These are phyloP conservation scores for Sebastes cheni DNA, from an alignment of 2,797 vertebrate species.

Conservation along the genomic window DNA sequence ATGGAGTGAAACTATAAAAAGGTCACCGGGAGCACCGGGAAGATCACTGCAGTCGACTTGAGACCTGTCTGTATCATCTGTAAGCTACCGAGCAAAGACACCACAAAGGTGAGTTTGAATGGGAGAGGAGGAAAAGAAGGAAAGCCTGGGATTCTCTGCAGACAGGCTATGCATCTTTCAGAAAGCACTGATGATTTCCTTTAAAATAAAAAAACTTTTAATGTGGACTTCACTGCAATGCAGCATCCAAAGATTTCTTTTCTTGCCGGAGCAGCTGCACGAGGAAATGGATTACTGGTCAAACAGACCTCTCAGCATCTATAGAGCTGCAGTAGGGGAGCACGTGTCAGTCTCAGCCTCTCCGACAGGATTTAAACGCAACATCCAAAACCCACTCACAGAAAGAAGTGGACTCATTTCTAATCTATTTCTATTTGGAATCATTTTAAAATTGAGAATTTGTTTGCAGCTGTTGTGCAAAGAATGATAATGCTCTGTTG, in stretches of 20 bases:
- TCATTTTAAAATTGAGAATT: not conserved
- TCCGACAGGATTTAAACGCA: constrained; percentile 26
- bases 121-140: not conserved
- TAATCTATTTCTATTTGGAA: not conserved
- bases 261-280: constrained; percentile 1
- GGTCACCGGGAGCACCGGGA: constrained; percentile 66
- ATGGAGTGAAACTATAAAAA: constrained; percentile 82
- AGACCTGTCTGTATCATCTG: constrained; percentile 79
- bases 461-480: not conserved
- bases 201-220: constrained; percentile 1
- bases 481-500: not conserved
- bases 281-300: constrained; percentile 48
- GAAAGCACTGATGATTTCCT: constrained; percentile 3
- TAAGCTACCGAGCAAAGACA: constrained; percentile 72
- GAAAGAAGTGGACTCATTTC: constrained; percentile 20
- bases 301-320: constrained; percentile 41
- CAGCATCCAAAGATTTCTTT: constrained; percentile 21
- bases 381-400: not conserved
- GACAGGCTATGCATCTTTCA: constrained; percentile 15
- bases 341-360: constrained; percentile 5
- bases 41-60: constrained; percentile 82
- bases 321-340: constrained; percentile 19
- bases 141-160: not conserved
- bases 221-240: constrained; percentile 27
- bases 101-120: constrained; percentile 79